phyloP scores from a whole-genome alignment of 2,797 vertebrate species.

The Myotis planiceps region DNA sequence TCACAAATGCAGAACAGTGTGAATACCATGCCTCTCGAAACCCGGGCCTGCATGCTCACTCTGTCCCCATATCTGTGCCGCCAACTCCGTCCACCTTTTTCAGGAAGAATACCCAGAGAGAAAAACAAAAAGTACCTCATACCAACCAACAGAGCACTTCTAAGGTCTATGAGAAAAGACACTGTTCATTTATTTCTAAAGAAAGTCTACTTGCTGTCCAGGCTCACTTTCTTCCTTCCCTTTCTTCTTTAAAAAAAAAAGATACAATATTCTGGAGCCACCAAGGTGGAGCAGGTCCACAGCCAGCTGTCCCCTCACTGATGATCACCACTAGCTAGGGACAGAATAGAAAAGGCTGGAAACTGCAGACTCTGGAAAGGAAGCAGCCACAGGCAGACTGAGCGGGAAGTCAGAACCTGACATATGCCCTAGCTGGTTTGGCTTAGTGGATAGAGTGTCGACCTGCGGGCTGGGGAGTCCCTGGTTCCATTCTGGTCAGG shows the following conservation, averaged over 20 bases:
- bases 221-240: background rate
- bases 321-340: background rate
- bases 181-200: background rate
- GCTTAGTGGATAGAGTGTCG: no score
- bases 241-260: background rate
- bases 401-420: background rate
- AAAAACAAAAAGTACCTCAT: background rate
- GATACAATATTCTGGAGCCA: background rate
- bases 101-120: background rate
- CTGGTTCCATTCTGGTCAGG: no score
- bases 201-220: background rate
- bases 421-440: rapidly evolving
- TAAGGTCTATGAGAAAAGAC: rapidly evolving
- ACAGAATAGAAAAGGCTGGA: background rate
- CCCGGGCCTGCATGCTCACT: rapidly evolving
- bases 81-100: background rate
- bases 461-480: no score
- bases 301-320: background rate
- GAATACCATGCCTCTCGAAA: background rate
- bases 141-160: background rate
- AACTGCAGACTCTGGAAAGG: background rate
- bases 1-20: background rate
- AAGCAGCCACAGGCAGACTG: background rate
- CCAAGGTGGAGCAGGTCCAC: background rate
- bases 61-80: rapidly evolving